Base-by-base conservation (phyloP, 2,113 vertebrate species). In the Ranitomeya imitator region DNA sequence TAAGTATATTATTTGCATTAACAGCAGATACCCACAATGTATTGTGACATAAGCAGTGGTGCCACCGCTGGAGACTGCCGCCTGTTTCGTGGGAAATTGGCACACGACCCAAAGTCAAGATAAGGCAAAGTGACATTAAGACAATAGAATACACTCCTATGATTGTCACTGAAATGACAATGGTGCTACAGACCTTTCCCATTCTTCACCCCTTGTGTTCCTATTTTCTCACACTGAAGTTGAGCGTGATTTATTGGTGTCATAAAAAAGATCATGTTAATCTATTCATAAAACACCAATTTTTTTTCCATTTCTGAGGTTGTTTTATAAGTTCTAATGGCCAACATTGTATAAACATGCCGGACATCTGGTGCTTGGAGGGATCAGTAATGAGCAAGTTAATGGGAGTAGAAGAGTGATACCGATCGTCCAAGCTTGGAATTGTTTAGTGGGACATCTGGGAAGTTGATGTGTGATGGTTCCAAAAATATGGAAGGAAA, bases 101-200 rank as follows among this genome's bases (percentile, higher is more conserved):
- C 85, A 86, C 59, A 23, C 6, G 65, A 60, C 59, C 59, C 23
- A 2, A 12, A 79, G 74, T 67, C 61, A 86, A 19, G 65, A 69
- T 52, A 79, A 79, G 23, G n/a, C 21, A 69, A 86, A 78, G 61
- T 79, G 63, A 67, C 85, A 86, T 78, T 86, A 52, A 79, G 9
- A 67, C 11, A 67, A 31, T 65, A n/a, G 51, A 21, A 23, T 80
- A 45, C 85, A 86, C 85, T 79, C 76, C 85, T 79, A 55, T 45
- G 51, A 76, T 74, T 86, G 73, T 86, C 16, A 18, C 65, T 54
- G 23, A 57, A 65, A 79, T 77, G 82, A 67, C 82, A 67, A 65
- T 52, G 60, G 37, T 4, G 37, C 37, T 45, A 45, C 1, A 21
- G 19, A 16, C 26, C 11, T 21, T 59, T 45, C 0, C 31, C 45